phyloP scores from a whole-genome alignment of 2,888 invertebrate species.

The Sinelater perroti region DNA sequence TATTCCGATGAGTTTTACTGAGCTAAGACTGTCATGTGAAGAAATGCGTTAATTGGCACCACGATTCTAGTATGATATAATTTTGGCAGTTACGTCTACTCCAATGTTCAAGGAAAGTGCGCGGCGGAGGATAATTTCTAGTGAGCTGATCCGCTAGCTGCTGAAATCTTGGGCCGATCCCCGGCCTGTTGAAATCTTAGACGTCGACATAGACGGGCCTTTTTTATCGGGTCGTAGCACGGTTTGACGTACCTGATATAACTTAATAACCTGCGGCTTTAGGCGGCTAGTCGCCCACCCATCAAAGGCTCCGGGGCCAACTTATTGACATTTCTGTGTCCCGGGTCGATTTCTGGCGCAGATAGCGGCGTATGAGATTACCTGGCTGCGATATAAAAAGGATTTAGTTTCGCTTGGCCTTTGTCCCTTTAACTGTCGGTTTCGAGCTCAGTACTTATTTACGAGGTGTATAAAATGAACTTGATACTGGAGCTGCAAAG shows the following conservation, averaged over 20 bases:
- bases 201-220: conserved; percentile 27
- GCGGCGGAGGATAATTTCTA: no score
- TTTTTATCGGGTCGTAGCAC: conserved; percentile 24
- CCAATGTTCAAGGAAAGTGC: no score
- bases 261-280: conserved; percentile 38
- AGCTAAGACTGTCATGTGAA: no score
- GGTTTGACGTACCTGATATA: conserved; percentile 33
- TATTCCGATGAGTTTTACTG: no score
- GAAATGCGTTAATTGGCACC: no score
- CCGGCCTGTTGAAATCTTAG: conserved; percentile 37
- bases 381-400: conserved; percentile 53
- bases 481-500: conserved; percentile 19
- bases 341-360: conserved; percentile 59
- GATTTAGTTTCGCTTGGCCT: conserved; percentile 60
- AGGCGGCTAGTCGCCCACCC: conserved; percentile 29
- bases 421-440: conserved; percentile 38
- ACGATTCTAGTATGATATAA: no score
- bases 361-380: conserved; percentile 60
- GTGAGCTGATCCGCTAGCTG: no score
- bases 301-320: conserved; percentile 44
- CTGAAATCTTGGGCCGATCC: no score
- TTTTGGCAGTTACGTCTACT: no score
- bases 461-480: conserved; percentile 22
- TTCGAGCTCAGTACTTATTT: conserved; percentile 26
- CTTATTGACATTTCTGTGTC: conserved; percentile 61